Evolutionary conservation across 1,140 invertebrate genomes (phyloP).

Genomic region (Scaptomyza montana): DNA sequence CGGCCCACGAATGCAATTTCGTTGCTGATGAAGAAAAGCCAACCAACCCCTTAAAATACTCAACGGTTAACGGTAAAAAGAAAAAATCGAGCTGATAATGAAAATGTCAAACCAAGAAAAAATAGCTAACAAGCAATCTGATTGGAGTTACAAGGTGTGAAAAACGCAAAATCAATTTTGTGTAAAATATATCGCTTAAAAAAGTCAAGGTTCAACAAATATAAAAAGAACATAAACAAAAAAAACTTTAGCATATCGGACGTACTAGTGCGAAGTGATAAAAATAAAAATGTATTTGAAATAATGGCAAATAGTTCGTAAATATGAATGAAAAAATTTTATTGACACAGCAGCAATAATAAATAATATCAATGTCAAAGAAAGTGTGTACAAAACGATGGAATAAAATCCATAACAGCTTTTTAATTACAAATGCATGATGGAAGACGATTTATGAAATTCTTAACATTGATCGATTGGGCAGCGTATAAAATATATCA

Average conservation of each 20-base stretch:
- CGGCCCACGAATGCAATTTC: conserved; percentile 57
- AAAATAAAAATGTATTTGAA: conserved; percentile 1
- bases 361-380: not conserved
- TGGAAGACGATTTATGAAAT: too few species aligned
- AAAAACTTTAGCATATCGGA: not conserved
- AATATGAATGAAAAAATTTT: conserved; percentile 7
- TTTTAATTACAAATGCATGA: too few species aligned
- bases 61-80: not conserved
- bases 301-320: not conserved
- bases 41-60: not conserved
- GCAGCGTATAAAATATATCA: too few species aligned
- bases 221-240: not conserved
- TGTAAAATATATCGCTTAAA: conserved; percentile 17
- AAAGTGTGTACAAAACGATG: not conserved
- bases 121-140: conserved; percentile 63
- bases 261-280: not conserved
- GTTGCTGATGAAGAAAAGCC: conserved; percentile 8
- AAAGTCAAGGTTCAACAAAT: not conserved
- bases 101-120: conserved; percentile 51
- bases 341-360: not conserved
- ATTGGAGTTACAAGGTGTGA: conserved; percentile 10
- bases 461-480: too few species aligned
- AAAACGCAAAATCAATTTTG: conserved; percentile 44
- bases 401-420: not conserved
- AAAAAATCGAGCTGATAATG: conserved; percentile 50